Evolutionary conservation across 2,113 vertebrate species (phyloP), one percentile per base, ranked within the genome.

Genomic region (Passerina amoena): DNA sequence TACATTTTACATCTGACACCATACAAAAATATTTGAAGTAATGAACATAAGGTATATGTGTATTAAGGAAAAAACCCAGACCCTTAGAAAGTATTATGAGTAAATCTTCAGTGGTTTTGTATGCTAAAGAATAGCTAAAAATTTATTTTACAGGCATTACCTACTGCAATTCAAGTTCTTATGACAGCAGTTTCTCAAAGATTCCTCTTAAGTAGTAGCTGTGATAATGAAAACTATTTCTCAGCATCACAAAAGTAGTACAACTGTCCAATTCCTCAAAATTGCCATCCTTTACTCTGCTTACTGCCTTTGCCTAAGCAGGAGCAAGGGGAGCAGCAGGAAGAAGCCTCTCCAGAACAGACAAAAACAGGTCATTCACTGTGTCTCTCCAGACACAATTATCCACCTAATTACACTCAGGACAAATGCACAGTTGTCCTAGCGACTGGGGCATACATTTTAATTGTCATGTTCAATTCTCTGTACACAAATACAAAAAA

Each of bases 391-490:
- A 72, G 54, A 77, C 48, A 77, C 45, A 88, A 66, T 88, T 92
- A 93, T 38, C 38, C 59, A 82, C 79, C 87, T 80, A 93, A 91
- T 93, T 94, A 89, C 88, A 88, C 82, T 31, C 3, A 63, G 80
- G 86, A 93, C 59, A 80, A 93, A 93, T 25, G 50, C 45, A 73
- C 18, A 45, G 76, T 73, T 80, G 53, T 86, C 56, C 54, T 63
- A 59, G 66, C 7, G 21, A 65, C 42, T 24, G 27, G 9, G 18
- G 6, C 47, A 70, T 83, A 71, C 42, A 57, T 69, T 80, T 90
- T 57, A 88, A 82, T 70, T 25, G 59, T 35, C 57, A 61, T 18
- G 25, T 61, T 86, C 79, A 61, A 31, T 50, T 66, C 79, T 66
- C 82, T 50, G 42, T 47, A 88, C 27, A 73, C 71, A 90, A 83